These are phyloP conservation scores for Ophioninae sp. DNA, from an alignment of 2,888 invertebrate species.

Conservation along the genomic window DNA sequence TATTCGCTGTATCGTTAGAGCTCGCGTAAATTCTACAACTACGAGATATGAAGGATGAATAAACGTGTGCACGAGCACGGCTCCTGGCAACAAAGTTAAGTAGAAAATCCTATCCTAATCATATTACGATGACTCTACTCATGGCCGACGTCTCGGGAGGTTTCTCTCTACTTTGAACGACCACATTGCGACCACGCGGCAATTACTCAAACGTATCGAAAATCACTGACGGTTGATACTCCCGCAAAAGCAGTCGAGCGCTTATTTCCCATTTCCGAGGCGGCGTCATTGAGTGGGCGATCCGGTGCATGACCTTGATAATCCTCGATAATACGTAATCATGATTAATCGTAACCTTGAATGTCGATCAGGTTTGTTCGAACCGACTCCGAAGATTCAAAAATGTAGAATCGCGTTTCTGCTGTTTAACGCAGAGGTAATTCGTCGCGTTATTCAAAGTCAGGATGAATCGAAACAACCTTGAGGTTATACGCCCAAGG, in stretches of 20 bases:
- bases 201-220: constrained; percentile 1
- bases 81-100: not conserved
- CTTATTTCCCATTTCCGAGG: too few relatives aligned
- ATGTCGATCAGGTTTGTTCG: not conserved
- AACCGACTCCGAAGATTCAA: not conserved
- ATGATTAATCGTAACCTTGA: not conserved
- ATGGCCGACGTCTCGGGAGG: not conserved
- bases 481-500: not conserved
- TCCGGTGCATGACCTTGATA: not conserved
- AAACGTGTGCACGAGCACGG: not conserved
- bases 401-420: not conserved
- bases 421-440: not conserved
- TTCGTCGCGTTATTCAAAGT: not conserved
- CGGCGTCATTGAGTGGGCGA: not conserved
- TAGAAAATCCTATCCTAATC: not conserved
- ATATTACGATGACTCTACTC: not conserved
- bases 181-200: not conserved
- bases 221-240: not conserved
- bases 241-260: not conserved
- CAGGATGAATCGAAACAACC: not conserved
- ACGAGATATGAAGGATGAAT: not conserved
- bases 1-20: not conserved
- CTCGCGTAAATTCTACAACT: not conserved
- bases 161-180: not conserved
- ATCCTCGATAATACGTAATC: not conserved